Base-by-base conservation (phyloP, 2,113 vertebrate genomes). In the Misgurnus mizolepis region DNA sequence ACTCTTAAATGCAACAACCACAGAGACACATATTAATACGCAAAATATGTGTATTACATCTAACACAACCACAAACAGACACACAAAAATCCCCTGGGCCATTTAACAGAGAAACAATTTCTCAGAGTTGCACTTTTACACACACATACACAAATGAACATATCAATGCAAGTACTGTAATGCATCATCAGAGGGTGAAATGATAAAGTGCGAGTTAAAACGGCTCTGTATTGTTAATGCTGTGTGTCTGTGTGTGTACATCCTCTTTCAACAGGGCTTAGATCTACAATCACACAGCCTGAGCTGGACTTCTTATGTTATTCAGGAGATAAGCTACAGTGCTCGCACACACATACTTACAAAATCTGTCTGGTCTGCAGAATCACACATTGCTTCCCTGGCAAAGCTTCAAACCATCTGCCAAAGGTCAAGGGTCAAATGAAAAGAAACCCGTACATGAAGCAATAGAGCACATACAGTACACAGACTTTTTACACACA, bases 381-480 rank as follows among this genome's bases (percentile, higher is more conserved):
- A 85, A 83, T 81, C 82, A 83, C 84, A 83, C 76, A 79, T 40
- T 62, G 70, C 75, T 78, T 85, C 62, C 47, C 70, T 83, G 82
- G 84, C 84, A 78, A 76, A 79, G 82, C 82, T 81, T 83, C 84
- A 83, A 85, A 85, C 79, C 84, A 85, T 85, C 84, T 85, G 84
- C 70, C 82, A 81, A 76, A 85, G 84, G 81, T 85, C 79, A 85
- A 81, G 70, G 74, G 81, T 85, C 79, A 81, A 72, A 78, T 60
- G 58, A 83, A 76, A 85, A 76, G 81, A 75, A 81, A 83, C 58
- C 82, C 81, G 74, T 79, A 85, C 80, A 83, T 76, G 78, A 78
- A 76, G 61, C 77, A 56, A 14, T 53, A 39, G 22, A 49, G 66
- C 50, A 81, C 47, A 71, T 43, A 79, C 40, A 53, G 79, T 66